Conservation (phyloP, 2,113 vertebrate species). For the Alethe diademata region DNA sequence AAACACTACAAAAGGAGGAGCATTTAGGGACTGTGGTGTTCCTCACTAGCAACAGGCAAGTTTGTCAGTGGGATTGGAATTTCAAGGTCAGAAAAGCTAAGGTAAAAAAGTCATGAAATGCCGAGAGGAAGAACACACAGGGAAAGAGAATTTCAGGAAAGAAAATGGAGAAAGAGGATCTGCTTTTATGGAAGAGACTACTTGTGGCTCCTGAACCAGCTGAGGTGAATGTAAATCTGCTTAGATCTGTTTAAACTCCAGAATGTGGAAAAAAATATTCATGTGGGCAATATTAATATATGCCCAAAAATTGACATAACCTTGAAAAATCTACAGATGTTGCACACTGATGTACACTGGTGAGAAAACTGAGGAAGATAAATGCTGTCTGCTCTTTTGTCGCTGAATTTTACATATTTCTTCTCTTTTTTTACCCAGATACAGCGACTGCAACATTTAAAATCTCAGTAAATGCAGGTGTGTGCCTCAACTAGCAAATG, state of each 20-base stretch:
- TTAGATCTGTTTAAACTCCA: background rate
- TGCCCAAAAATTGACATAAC: background rate
- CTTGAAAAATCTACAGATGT: background rate
- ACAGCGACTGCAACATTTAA: background rate
- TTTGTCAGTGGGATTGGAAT: background rate
- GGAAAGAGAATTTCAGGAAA: background rate
- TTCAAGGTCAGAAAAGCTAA: background rate
- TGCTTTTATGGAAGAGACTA: background rate
- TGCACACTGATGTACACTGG: too few species aligned
- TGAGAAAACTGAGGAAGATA: background rate
- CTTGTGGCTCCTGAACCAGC: background rate
- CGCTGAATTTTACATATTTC: background rate
- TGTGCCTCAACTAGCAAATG: background rate
- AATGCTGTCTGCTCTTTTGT: background rate
- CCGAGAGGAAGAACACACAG: background rate
- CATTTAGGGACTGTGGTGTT: fast-evolving
- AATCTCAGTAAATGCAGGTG: background rate
- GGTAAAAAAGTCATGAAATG: background rate
- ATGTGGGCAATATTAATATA: background rate
- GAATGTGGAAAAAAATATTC: background rate
- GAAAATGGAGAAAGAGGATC: background rate
- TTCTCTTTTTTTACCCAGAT: background rate
- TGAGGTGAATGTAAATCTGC: background rate
- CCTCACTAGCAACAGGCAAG: background rate
- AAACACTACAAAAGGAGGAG: background rate